Base-by-base conservation (phyloP, 2,888 invertebrate species). In the Mechanitis messenoides region DNA sequence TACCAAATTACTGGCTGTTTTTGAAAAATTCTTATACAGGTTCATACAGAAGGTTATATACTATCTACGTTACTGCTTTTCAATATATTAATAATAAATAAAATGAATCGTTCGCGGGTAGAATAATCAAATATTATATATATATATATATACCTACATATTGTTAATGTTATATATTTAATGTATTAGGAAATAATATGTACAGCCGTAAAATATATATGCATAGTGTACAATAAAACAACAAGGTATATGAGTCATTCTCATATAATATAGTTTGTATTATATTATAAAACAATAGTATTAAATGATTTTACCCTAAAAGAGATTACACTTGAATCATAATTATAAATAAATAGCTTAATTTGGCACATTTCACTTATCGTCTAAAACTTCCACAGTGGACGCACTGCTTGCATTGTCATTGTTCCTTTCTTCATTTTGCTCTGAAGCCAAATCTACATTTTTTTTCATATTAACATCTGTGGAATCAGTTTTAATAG, bases 351-450 rank as follows among this genome's bases (percentile, higher is more conserved):
- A 31, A 59, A 59, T 53, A 58, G 33, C 58, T 60, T 60, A 60
- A 35, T 63, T 63, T 59, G 65, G 59, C 58, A 69, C 62, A 56
- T 45, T 68, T 85, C 78, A 88, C 79, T 88, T 88, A 69, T 87
- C 86, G 70, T 89, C 89, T 61, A 90, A 77, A 71, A 80, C 85
- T 83, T 90, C 89, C 61, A 89, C 87, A 33, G 89, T 89, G 2
- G 89, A 89, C 1, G 88, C 88, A 78, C 87, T 87, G 68, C 89
- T 89, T 3, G 89, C 82, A 66, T 86, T 87, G 68, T 87, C 87
- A 62, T 77, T 79, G 28, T 82, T 84, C 45, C 79, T 81, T 55
- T 79, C 79, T 63, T 75, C 83, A 7, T 65, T 72, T 66, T 78
- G 75, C 59, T 70, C 70, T 2, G 67, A 56, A n/a, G 73, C 74